Evolutionary conservation across 23 tunicate genomes (phyloP), one percentile per base, ranked within the genome.

Genomic region (Styela clava): DNA sequence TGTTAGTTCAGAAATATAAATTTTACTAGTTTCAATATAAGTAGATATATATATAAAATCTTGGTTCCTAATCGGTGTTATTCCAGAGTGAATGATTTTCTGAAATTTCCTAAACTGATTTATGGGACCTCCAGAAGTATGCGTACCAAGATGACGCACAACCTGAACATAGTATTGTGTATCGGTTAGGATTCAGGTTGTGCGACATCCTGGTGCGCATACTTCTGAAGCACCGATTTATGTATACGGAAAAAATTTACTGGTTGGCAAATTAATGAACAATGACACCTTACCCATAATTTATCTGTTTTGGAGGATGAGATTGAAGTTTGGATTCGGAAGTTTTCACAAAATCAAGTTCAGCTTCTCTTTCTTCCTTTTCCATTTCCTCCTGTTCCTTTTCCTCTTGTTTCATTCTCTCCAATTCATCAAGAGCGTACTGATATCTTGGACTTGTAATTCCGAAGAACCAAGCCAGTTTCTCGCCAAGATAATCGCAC

Each of bases 401-500:
- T 62, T 92, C 88, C 33, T 83, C 92, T 35, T 87, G 44, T 87
- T 73, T 80, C 26, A 26, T 32, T 23, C 88, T 35, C 30, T 93
- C 79, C 24, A 79, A 24, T 73, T 88, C 92, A 69, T 68, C 52
- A 28, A 93, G 44, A 19, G 86, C 90, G 35, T 88, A 87, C 63
- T 84, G 87, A 79, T 79, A 93, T 62, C 83, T 84, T 34, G 98
- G 98, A 31, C 86, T 12, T 7, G 98, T 93, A 37, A 93, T 93
- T 31, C 98, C 98, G 79, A 93, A 88, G 30, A 93, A 79, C 74
- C 91, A 84, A 16, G 98, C 98, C 81, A 93, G 72, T 74, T 88
- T 93, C 34, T 93, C 98, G 2, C 98, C 98, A 34, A 93, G 82
- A 64, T 82, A 93, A 70, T 93, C 98, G 73, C 98, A 93, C 27